Evolutionary conservation across 2,888 invertebrate species (phyloP).

Genomic region (Alloscopus bannaensis): DNA sequence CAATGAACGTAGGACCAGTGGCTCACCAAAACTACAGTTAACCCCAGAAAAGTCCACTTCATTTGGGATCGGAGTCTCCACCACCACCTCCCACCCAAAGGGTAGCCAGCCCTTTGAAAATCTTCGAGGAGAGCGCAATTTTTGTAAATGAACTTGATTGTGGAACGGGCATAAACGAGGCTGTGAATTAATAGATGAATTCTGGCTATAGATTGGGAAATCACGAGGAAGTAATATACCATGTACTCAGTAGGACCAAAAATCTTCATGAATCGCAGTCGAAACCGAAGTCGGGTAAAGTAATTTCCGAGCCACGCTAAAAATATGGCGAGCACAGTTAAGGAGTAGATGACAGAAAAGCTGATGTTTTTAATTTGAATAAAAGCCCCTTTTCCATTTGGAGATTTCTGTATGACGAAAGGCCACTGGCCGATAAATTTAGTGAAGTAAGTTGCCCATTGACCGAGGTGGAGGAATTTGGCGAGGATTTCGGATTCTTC

Average conservation of each 20-base stretch:
- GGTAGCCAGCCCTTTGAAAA: conserved; percentile 36
- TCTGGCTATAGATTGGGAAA: conserved; percentile 9
- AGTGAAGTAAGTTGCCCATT: conserved; percentile 24
- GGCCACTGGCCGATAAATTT: conserved; percentile 47
- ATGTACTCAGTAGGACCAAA: conserved; percentile 56
- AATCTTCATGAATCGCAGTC: conserved; percentile 22
- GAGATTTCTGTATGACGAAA: neutral
- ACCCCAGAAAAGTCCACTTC: conserved; percentile 9
- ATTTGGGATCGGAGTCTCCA: neutral
- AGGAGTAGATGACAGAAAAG: conserved; percentile 21
- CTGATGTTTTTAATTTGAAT: conserved; percentile 4
- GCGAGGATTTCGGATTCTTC: neutral
- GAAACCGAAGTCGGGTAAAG: neutral
- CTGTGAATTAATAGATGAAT: conserved; percentile 24
- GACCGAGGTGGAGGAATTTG: conserved; percentile 5
- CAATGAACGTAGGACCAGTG: conserved; percentile 24
- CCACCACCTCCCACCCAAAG: conserved; percentile 7
- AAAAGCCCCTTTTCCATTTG: neutral
- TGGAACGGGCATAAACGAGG: conserved; percentile 5
- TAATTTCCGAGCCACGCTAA: conserved; percentile 30
- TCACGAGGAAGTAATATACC: conserved; percentile 35
- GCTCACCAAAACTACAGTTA: neutral
- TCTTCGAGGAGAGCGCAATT: conserved; percentile 28
- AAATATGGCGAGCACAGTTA: conserved; percentile 15
- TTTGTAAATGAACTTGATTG: conserved; percentile 5